These are phyloP conservation scores for Arothron firmamentum DNA, from an alignment of 2,113 vertebrate genomes.

Conservation along the genomic window DNA sequence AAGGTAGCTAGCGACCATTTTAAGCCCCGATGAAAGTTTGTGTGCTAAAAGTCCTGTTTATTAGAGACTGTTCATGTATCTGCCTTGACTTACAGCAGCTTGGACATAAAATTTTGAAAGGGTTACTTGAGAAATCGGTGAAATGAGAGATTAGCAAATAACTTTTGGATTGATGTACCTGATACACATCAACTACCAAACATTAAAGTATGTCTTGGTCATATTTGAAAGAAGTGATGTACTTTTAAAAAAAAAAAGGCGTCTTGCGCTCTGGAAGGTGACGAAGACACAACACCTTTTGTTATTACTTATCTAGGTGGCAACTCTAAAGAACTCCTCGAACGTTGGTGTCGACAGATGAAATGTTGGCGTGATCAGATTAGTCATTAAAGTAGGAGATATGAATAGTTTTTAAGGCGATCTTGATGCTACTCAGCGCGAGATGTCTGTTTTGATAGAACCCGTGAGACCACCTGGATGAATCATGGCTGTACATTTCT, in stretches of 20 bases:
- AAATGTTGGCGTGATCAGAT: constrained; percentile 75
- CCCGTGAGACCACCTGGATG: constrained; percentile 75
- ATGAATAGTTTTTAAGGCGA: constrained; percentile 56
- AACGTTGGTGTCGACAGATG: constrained; percentile 62
- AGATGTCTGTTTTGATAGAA: constrained; percentile 66
- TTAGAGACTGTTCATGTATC: constrained; percentile 39
- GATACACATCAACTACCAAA: not conserved
- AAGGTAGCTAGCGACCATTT: constrained; percentile 37
- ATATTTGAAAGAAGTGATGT: constrained; percentile 5
- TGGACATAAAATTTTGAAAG: not conserved
- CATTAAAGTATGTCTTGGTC: not conserved
- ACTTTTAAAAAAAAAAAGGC: constrained; percentile 18
- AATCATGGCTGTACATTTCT: constrained; percentile 63
- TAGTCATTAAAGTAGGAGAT: constrained; percentile 74
- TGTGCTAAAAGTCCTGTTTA: constrained; percentile 32
- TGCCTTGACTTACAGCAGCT: constrained; percentile 14
- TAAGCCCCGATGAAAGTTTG: constrained; percentile 46
- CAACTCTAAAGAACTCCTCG: constrained; percentile 54
- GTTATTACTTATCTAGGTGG: constrained; percentile 67
- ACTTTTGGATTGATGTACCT: constrained; percentile 2
- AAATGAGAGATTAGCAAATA: constrained; percentile 23
- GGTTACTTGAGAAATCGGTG: not conserved
- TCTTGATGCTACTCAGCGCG: constrained; percentile 49
- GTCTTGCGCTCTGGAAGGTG: constrained; percentile 33
- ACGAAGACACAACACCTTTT: constrained; percentile 74